These are phyloP conservation scores for Melieria picta DNA, from an alignment of 2,888 invertebrate species.

Conservation along the genomic window DNA sequence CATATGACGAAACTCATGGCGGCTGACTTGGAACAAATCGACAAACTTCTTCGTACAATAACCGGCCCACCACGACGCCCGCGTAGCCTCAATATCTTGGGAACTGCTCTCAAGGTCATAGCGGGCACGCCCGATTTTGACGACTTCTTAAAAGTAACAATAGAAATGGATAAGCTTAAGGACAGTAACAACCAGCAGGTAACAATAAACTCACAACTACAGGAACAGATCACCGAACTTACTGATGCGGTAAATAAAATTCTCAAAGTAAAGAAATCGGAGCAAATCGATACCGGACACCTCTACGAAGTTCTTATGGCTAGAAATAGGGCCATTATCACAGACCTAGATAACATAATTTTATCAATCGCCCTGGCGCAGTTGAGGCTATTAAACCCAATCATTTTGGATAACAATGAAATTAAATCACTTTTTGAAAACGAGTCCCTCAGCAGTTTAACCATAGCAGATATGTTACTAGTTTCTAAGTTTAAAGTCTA, in stretches of 20 bases:
- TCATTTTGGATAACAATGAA: no score
- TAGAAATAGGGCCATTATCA: conserved; percentile 18
- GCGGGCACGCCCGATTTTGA: conserved; percentile 17
- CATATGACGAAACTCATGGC: conserved; percentile 19
- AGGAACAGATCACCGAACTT: conserved; percentile 5
- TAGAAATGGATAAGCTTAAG: conserved; percentile 2
- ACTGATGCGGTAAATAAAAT: conserved; percentile 9
- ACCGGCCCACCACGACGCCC: not conserved
- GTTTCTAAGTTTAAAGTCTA: conserved; percentile 20
- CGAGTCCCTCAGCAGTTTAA: no score
- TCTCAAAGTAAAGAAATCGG: conserved; percentile 4
- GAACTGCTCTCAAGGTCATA: conserved; percentile 13
- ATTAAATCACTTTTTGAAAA: no score
- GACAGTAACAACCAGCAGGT: no score
- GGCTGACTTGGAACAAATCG: not conserved
- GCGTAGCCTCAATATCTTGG: conserved; percentile 12
- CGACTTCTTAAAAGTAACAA: conserved; percentile 5
- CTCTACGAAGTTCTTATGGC: no score
- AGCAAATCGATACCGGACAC: conserved; percentile 13
- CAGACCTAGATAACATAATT: conserved; percentile 4
- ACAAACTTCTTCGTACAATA: not conserved
- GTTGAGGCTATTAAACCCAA: no score
- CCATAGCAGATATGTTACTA: conserved; percentile 14
- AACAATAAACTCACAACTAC: not conserved
- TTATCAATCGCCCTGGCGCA: not conserved